Evolutionary conservation across 2,113 vertebrate species (phyloP).

Genomic region (Cyprinodon brontotheroides): DNA sequence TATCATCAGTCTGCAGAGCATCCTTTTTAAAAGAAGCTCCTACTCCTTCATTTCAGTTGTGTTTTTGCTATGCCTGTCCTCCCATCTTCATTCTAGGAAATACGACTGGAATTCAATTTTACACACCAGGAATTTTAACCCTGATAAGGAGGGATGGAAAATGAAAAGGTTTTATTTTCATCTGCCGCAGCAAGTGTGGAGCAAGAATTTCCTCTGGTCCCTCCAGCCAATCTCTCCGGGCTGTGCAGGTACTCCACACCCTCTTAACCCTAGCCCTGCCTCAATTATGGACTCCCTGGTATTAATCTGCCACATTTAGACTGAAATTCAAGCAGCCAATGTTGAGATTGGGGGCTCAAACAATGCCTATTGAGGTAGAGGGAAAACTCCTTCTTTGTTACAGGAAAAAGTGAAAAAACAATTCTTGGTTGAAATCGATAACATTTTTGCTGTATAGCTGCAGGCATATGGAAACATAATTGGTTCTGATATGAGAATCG

Average conservation of each 20-base stretch:
- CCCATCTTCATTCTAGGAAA: conserved; percentile 53
- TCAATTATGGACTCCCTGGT: neutral
- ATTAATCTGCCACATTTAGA: conserved; percentile 31
- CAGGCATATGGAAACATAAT: conserved; percentile 23
- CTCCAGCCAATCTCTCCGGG: conserved; percentile 8
- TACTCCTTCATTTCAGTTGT: conserved; percentile 17
- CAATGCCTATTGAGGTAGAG: conserved; percentile 26
- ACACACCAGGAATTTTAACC: conserved; percentile 68
- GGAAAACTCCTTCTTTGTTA: conserved; percentile 32
- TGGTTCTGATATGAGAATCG: conserved; percentile 36
- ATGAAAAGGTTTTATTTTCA: conserved; percentile 31
- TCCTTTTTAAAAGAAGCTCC: conserved; percentile 13
- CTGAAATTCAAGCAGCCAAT: conserved; percentile 26
- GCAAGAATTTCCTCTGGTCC: conserved; percentile 22
- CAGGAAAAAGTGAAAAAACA: conserved; percentile 11
- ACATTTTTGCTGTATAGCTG: conserved; percentile 43
- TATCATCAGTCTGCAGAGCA: conserved; percentile 28
- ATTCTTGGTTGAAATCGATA: conserved; percentile 14
- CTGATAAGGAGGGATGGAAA: conserved; percentile 57
- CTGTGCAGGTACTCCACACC: conserved; percentile 7
- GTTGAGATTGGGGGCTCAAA: conserved; percentile 25
- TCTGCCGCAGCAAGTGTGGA: conserved; percentile 33
- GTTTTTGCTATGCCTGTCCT: conserved; percentile 32
- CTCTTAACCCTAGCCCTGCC: conserved; percentile 29
- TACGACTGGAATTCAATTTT: conserved; percentile 69